A percentile compares a stretch with the other conserved stretches of the same genome.
Conservation (phyloP, 2,888 invertebrate genomes). For the Escarpia spicata region DNA sequence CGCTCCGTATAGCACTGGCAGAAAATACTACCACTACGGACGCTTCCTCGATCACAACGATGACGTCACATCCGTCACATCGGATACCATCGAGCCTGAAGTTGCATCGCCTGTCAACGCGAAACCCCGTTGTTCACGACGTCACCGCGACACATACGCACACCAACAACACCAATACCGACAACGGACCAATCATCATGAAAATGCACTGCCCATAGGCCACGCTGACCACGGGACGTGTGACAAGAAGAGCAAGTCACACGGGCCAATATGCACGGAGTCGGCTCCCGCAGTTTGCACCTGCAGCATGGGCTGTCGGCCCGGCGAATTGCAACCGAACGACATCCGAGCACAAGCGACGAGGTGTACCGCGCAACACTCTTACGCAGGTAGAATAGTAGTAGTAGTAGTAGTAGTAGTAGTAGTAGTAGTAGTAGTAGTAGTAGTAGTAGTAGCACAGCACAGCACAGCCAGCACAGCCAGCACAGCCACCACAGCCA, state of each 20-base stretch:
- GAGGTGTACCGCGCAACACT: too few species aligned
- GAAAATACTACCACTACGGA: background rate
- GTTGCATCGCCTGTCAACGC: background rate
- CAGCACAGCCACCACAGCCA: too few species aligned
- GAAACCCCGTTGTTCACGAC: background rate
- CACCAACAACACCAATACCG: background rate
- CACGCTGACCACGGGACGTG: background rate
- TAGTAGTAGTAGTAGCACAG: too few species aligned
- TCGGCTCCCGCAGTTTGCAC: background rate
- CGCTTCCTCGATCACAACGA: background rate
- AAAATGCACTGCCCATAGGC: background rate
- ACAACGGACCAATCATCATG: background rate
- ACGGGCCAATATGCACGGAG: background rate
- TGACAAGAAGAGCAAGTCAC: background rate
- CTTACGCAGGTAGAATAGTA: too few species aligned
- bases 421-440: too few species aligned
- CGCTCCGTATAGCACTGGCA: background rate
- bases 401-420: too few species aligned
- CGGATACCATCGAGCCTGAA: background rate
- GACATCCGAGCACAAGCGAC: too few species aligned
- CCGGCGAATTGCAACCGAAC: background rate
- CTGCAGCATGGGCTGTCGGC: background rate
- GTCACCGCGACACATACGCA: background rate
- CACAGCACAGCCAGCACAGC: too few species aligned
- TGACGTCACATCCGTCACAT: background rate